Base-by-base conservation (phyloP, 2,888 invertebrate species). In the Phortica magna region DNA sequence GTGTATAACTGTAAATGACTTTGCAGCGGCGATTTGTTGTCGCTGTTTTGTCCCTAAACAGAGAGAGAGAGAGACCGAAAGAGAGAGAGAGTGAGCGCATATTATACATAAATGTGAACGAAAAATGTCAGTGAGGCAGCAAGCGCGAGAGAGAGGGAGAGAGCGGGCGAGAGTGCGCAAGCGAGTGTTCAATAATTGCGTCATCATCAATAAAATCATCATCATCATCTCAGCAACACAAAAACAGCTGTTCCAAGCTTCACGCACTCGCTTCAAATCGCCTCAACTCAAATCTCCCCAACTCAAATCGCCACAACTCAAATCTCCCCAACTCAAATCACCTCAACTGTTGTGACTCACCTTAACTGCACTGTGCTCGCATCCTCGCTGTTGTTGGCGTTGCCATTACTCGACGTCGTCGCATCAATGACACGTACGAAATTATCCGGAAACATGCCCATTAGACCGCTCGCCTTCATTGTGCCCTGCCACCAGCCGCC, bases 401-500 rank as follows among this genome's bases (percentile, higher is more conserved):
- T 84, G 77, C 74, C 41, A n/a, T 76, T 68, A n/a, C 73, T 80
- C 64, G 81, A 81, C 71, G 81, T 82, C 76, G 79, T 84, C 74
- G 88, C 81, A 76, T 93, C 92, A 75, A 94, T 89, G 81, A 96
- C 92, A 83, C 95, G 94, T 22, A 98, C 98, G 93, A 97, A 98
- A 92, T 97, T 98, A 91, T 98, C 98, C 3, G 98, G 98, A 92
- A 98, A 98, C 94, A 98, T 95, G 86, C 98, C 98, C 79, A 94
- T 94, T 88, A 95, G 95, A 77, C 97, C 96, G 77, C 93, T 93
- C 73, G 89, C 79, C 84, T 94, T 93, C 75, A 98, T 92, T 78
- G 95, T 95, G n/a, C 98, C 98, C 91, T 96, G 95, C 96, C 96
- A 97, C 98, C 98, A 98, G 78, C 98, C 98, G 76, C 96, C 97